Percentiles rank a stretch among this genome's conserved stretches.
Conservation (phyloP, 1,140 invertebrate species). For the Sinonovacula constricta region DNA sequence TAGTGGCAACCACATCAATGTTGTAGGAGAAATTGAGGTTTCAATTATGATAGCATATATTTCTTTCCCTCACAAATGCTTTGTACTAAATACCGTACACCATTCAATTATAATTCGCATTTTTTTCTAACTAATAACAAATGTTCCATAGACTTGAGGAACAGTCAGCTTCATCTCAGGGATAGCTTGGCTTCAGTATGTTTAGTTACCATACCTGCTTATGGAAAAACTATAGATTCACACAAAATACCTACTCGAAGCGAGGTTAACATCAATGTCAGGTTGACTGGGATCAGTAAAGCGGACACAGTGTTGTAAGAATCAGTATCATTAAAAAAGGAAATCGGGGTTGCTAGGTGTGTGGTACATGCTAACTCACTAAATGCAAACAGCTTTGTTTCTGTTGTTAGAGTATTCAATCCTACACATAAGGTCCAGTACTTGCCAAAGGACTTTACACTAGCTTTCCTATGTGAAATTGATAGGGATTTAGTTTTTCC, state of each 20-base stretch:
- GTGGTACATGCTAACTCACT: conserved; percentile 21
- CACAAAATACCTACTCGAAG: conserved; percentile 1
- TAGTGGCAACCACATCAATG: neutral
- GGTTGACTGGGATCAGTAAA: conserved; percentile 1
- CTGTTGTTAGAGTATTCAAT: neutral
- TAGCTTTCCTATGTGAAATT: conserved; percentile 25
- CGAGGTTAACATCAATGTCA: conserved; percentile 8
- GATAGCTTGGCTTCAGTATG: neutral
- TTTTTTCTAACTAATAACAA: conserved; percentile 35
- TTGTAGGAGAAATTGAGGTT: conserved; percentile 36
- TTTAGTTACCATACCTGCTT: neutral
- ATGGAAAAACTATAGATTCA: conserved; percentile 21
- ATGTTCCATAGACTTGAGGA: conserved; percentile 6
- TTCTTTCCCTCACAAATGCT: conserved; percentile 8
- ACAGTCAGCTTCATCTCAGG: neutral
- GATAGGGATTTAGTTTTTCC: neutral
- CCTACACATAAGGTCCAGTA: conserved; percentile 7
- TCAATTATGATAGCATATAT: conserved; percentile 18
- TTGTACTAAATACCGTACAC: conserved; percentile 20
- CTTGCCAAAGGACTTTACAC: conserved; percentile 22
- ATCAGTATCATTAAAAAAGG: neutral
- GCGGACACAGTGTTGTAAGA: conserved; percentile 14
- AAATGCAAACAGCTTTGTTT: conserved; percentile 19
- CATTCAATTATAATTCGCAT: conserved; percentile 38
- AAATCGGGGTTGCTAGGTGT: conserved; percentile 4